Evolutionary conservation across 2,113 vertebrate species (phyloP).

Genomic region (Tenrec ecaudatus): DNA sequence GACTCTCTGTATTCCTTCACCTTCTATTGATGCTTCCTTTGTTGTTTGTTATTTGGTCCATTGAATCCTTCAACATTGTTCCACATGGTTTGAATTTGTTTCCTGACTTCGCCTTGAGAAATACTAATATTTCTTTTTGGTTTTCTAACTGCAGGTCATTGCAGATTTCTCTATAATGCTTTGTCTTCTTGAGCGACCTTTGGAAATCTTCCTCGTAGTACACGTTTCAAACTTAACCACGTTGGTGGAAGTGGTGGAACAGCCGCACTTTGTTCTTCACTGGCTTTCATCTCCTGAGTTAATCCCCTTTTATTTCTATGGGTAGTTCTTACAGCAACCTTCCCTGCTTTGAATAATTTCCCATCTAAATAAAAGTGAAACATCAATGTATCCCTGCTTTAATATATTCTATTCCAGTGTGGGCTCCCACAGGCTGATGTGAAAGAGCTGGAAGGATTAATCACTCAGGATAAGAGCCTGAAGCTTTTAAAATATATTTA

Average conservation of each 20-base stretch:
- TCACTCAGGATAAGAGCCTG: constrained; percentile 73
- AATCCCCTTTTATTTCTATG: constrained; percentile 71
- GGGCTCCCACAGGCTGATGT: constrained; percentile 62
- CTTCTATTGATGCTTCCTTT: too few relatives aligned
- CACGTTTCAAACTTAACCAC: constrained; percentile 15
- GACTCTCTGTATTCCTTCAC: too few relatives aligned
- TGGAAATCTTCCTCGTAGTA: constrained; percentile 13
- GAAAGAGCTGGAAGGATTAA: constrained; percentile 77
- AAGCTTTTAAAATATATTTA: constrained; percentile 70
- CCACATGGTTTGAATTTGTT: too few relatives aligned
- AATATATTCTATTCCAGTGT: constrained; percentile 61
- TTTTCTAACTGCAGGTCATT: too few relatives aligned
- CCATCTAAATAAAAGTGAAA: constrained; percentile 77
- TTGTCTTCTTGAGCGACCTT: too few relatives aligned
- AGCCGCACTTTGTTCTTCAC: constrained; percentile 67
- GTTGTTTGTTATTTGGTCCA: too few relatives aligned
- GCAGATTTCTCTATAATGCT: too few relatives aligned
- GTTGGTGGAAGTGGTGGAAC: constrained; percentile 69
- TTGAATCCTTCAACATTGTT: too few relatives aligned
- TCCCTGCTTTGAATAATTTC: constrained; percentile 78
- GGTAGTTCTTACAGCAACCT: constrained; percentile 61
- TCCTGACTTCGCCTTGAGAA: too few relatives aligned
- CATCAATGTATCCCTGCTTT: constrained; percentile 76
- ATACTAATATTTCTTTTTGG: too few relatives aligned
- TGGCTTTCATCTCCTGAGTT: constrained; percentile 58